Evolutionary conservation across 1,140 invertebrate species (phyloP), one percentile per base, ranked within the genome.

Genomic region (Procambarus virginalis): DNA sequence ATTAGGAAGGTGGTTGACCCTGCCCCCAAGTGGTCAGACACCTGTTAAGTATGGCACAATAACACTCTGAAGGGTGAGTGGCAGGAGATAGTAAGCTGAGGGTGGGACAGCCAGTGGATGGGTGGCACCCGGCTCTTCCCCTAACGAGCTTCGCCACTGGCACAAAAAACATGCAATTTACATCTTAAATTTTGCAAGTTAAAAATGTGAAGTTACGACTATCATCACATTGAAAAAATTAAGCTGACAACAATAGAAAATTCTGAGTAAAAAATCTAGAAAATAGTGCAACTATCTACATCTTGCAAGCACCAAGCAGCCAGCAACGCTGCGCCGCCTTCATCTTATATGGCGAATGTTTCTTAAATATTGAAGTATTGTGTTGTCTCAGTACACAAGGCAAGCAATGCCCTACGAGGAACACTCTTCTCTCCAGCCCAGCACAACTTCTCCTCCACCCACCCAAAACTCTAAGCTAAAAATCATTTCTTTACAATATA

Each of bases 401-500:
- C 6, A 9, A 12, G 6, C n/a, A n/a, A n/a, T n/a, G n/a, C n/a
- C 20, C 17, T 64, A 64, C 10, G 20, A 20, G 9, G 60, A 17
- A 4, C 17, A 17, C 17, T 68, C 58, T 82, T 51, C 80, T 82
- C 60, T 68, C 58, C 80, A 82, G n/a, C 80, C 68, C 58, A 48
- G 80, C 80, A 82, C 46, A 6, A 45, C 48, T 68, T 48, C 80
- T n/a, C n/a, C n/a, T 46, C 9, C 60, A 46, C 80, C 20, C 51
- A 58, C 73, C 73, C 60, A 60, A 84, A 84, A 83, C 75, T 60
- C 80, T 84, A 84, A 84, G 20, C 80, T 83, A 89, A 84, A 55
- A 84, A 89, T 89, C 82, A 76, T 89, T 89, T 89, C 82, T 89
- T 89, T 89, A 89, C 87, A 89, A 84, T 89, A 89, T 75, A 68